Conservation (phyloP, 2,113 vertebrate species). For the Indicator indicator region DNA sequence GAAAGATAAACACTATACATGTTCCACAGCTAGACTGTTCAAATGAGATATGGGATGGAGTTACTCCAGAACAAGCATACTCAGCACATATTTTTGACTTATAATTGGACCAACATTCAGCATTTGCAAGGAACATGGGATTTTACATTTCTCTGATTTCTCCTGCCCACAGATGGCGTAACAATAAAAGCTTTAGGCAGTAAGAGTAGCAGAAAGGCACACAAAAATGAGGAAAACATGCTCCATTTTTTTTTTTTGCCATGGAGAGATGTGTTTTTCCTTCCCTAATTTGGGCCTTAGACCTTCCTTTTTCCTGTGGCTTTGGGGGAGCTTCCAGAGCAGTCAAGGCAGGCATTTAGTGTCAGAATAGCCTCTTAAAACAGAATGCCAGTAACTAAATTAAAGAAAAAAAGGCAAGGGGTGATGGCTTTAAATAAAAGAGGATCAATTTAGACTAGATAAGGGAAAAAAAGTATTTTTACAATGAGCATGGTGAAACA, state of each 20-base stretch:
- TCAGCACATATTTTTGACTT: neutral
- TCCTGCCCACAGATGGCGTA: neutral
- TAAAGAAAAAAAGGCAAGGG: neutral
- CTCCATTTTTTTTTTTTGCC: neutral
- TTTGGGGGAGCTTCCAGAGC: neutral
- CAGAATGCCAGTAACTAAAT: neutral
- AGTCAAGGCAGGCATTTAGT: neutral
- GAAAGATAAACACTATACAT: neutral
- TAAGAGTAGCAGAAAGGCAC: neutral
- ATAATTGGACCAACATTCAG: neutral
- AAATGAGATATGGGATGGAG: neutral
- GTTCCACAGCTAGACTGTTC: neutral
- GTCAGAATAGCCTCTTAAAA: neutral
- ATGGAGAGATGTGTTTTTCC: neutral
- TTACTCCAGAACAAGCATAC: neutral
- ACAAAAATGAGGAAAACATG: neutral
- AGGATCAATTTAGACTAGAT: neutral
- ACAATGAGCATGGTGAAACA: neutral
- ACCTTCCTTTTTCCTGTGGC: neutral
- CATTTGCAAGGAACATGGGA: neutral
- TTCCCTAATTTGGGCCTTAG: neutral
- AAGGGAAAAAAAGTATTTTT: neutral
- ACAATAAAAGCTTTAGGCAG: neutral
- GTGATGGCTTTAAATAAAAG: neutral
- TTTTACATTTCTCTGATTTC: slow-evolving; percentile 6